Percentiles rank a stretch among this genome's conserved stretches.
These are phyloP conservation scores for Phaedon cochleariae DNA, from an alignment of 2,888 invertebrate genomes.

Conservation along the genomic window DNA sequence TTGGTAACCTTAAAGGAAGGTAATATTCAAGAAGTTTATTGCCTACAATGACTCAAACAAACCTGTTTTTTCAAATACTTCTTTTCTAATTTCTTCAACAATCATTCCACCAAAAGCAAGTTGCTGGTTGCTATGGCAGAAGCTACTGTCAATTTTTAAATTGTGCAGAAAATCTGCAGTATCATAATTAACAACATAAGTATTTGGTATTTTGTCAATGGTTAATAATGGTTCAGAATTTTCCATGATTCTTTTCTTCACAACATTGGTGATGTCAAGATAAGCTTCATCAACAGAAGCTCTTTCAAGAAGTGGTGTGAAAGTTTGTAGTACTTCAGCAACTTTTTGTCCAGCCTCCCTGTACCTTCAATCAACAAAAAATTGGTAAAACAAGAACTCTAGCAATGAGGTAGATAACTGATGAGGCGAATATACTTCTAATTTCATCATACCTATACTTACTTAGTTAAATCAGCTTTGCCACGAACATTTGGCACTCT, in stretches of 20 bases:
- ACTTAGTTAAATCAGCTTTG: conserved; percentile 94
- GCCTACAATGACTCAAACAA: background rate
- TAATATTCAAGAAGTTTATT: no score
- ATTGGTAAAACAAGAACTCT: no score
- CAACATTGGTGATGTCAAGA: conserved; percentile 85
- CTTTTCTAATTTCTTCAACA: conserved; percentile 86
- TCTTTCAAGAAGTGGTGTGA: conserved; percentile 82
- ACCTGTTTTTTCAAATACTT: conserved; percentile 83
- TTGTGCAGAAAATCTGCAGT: conserved; percentile 67
- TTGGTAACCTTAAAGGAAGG: conserved; percentile 69
- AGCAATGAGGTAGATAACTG: no score
- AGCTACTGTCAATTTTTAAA: conserved; percentile 65
- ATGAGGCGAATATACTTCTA: no score
- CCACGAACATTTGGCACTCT: conserved; percentile 87
- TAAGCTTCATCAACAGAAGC: conserved; percentile 99
- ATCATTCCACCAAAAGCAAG: conserved; percentile 84
- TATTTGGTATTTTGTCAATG: conserved; percentile 65
- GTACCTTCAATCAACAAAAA: conserved; percentile 69
- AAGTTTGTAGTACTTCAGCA: conserved; percentile 84
- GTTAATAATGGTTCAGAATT: conserved; percentile 47
- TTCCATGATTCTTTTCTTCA: conserved; percentile 58
- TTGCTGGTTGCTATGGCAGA: conserved; percentile 70
- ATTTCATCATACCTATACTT: no score
- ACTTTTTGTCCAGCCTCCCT: conserved; percentile 88
- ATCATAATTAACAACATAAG: conserved; percentile 71